phyloP scores from a whole-genome alignment of 2,888 invertebrate genomes.

The Emesis russula region DNA sequence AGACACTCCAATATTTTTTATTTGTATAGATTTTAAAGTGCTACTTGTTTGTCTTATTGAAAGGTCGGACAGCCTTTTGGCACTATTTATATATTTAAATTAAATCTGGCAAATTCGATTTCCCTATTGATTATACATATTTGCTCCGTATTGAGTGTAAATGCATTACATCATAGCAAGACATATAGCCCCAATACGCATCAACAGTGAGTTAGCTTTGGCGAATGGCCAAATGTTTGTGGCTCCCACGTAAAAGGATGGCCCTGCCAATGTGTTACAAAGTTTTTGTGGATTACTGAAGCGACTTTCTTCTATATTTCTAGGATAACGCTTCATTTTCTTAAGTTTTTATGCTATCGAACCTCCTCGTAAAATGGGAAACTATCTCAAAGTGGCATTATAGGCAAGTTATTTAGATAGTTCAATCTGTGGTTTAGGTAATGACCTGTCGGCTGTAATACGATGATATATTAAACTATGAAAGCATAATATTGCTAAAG shows the following conservation, averaged over 20 bases:
- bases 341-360: neutral
- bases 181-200: neutral
- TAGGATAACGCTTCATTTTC: neutral
- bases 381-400: neutral
- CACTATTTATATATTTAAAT: too few species aligned
- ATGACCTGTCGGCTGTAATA: too few species aligned
- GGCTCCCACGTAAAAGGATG: neutral
- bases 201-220: neutral
- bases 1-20: too few species aligned
- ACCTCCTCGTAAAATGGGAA: neutral
- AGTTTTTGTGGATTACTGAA: slow-evolving; percentile 1
- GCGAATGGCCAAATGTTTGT: slow-evolving; percentile 1
- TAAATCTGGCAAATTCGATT: too few species aligned
- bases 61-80: too few species aligned
- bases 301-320: neutral
- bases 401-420: neutral
- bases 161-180: neutral
- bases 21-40: too few species aligned
- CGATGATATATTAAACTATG: too few species aligned
- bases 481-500: too few species aligned
- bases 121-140: neutral
- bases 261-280: neutral
- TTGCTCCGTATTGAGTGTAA: neutral
- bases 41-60: too few species aligned
- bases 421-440: neutral